Evolutionary conservation across 2,797 vertebrate genomes (phyloP).

Genomic region (Siniperca scherzeri): DNA sequence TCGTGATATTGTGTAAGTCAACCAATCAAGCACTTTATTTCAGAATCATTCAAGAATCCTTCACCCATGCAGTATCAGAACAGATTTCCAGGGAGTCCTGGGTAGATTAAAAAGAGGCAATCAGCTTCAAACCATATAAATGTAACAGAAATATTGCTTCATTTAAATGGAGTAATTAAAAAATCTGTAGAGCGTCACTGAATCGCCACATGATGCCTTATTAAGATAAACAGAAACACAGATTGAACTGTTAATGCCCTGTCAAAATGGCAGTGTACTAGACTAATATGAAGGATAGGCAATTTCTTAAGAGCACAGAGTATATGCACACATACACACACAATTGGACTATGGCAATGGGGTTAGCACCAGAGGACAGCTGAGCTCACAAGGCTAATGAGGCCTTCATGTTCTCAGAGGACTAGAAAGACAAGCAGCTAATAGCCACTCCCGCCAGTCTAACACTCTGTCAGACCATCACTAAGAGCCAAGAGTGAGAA

Average conservation of each 20-base stretch:
- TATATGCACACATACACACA: constrained; percentile 38
- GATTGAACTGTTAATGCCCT: constrained; percentile 22
- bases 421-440: constrained; percentile 68
- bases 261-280: constrained; percentile 20
- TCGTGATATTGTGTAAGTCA: neutral
- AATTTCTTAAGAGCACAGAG: constrained; percentile 35
- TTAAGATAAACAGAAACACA: constrained; percentile 42
- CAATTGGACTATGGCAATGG: constrained; percentile 31
- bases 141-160: constrained; percentile 15
- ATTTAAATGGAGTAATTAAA: constrained; percentile 19
- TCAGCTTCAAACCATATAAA: constrained; percentile 28
- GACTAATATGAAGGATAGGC: constrained; percentile 17
- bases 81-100: neutral
- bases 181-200: constrained; percentile 23
- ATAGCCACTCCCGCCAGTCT: constrained; percentile 64
- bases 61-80: neutral
- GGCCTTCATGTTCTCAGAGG: constrained; percentile 71
- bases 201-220: constrained; percentile 14
- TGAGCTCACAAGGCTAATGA: constrained; percentile 74
- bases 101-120: constrained; percentile 13
- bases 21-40: neutral
- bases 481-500: constrained; percentile 57
- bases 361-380: constrained; percentile 67
- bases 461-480: constrained; percentile 58
- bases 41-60: neutral